These are phyloP conservation scores for Chrysochloris asiatica DNA, from an alignment of 2,113 vertebrate genomes.

Conservation along the genomic window DNA sequence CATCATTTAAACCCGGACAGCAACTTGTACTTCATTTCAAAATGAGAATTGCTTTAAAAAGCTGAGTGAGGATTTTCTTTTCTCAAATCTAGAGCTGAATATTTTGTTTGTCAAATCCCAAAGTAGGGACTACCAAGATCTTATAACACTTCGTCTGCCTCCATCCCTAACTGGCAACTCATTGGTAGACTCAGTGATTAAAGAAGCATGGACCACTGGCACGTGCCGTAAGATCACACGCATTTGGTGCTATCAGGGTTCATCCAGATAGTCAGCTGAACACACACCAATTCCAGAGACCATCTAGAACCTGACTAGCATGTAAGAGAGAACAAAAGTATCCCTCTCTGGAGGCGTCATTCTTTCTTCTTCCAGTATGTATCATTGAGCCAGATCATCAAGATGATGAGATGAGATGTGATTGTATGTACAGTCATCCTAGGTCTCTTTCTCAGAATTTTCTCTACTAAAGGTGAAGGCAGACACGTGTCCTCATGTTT, in stretches of 20 bases:
- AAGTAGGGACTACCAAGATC: neutral
- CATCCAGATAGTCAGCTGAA: neutral
- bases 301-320: neutral
- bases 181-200: neutral
- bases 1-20: conserved; percentile 21
- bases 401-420: neutral
- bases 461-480: neutral
- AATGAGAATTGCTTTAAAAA: conserved; percentile 49
- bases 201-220: neutral
- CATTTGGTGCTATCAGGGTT: neutral
- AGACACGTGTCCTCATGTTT: neutral
- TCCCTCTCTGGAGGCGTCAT: neutral
- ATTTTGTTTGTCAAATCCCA: conserved; percentile 2
- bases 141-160: neutral
- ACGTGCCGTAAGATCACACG: neutral
- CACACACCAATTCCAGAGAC: neutral
- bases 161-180: neutral
- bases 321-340: neutral
- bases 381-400: neutral
- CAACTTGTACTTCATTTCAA: conserved; percentile 57
- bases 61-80: neutral
- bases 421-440: no score
- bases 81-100: neutral
- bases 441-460: neutral
- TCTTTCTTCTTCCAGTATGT: neutral